Evolutionary conservation across 1,140 invertebrate species (phyloP).

Genomic region (Magallana angulata): DNA sequence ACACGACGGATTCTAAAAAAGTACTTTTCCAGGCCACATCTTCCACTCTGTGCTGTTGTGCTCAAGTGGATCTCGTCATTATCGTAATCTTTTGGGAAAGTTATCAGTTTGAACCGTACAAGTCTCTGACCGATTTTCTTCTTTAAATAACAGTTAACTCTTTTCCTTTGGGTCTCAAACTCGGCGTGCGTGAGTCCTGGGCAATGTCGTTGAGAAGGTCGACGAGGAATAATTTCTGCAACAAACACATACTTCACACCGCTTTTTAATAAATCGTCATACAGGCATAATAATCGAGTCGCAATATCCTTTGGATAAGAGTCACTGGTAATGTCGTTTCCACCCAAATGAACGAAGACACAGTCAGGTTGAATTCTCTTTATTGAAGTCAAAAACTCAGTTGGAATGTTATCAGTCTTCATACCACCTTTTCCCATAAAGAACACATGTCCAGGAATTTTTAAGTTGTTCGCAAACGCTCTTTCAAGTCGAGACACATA

Average conservation of each 20-base stretch:
- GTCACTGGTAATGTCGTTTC: conserved; percentile 38
- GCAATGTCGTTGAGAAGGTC: conserved; percentile 7
- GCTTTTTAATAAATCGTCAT: neutral
- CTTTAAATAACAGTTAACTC: conserved; percentile 15
- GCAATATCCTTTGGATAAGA: conserved; percentile 30
- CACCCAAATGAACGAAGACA: conserved; percentile 44
- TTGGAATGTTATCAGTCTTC: conserved; percentile 29
- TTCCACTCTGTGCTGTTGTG: neutral
- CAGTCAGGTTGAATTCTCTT: conserved; percentile 7
- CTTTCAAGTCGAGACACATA: neutral
- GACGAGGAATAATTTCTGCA: conserved; percentile 31
- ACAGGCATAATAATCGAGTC: neutral
- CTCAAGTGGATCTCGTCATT: neutral
- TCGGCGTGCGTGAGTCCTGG: conserved; percentile 30
- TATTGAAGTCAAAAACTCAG: neutral
- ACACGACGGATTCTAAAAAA: neutral
- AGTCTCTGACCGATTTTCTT: neutral
- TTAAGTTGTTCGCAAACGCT: neutral
- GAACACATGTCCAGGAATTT: neutral
- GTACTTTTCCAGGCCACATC: conserved; percentile 26
- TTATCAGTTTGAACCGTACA: conserved; percentile 25
- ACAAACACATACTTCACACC: conserved; percentile 38
- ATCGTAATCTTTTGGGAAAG: conserved; percentile 31
- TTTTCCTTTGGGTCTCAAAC: conserved; percentile 26
- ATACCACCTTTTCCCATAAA: conserved; percentile 42